Base-by-base conservation (phyloP, 2,113 vertebrate genomes). In the Machaerirhynchus nigripectus region DNA sequence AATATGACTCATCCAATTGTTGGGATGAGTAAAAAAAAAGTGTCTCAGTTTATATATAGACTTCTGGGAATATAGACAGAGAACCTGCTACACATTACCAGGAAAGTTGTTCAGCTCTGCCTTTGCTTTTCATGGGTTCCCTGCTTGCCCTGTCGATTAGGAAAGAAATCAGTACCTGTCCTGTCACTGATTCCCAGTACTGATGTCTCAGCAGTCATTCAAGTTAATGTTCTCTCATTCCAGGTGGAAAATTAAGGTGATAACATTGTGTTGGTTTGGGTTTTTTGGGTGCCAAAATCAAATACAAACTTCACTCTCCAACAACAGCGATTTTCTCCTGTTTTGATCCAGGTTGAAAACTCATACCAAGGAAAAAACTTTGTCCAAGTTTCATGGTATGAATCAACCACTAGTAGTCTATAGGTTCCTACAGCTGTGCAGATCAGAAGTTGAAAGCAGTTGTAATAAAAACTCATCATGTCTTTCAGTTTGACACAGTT, bases 161-260 rank as follows among this genome's bases (percentile, higher is more conserved):
- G 47, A 50, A 28, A 39, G 17, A 61, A 69, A 81, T 21, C 28
- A 42, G 8, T 46, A 46, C 64, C 42, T 84, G 20, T 40, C 9
- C 49, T 69, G 10, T 52, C 53, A 13, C 39, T 56, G n/a, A 61
- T 61, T 61, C 0, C 0, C 49, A 13, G 5, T 65, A 24, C 4
- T 79, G 39, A 8, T 73, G 6, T 69, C 42, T 46, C 27, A 52
- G 31, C 30, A 18, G 39, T 83, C 14, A 13, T 30, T 71, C 55
- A 84, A 59, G 18, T 80, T 65, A 53, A 35, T 39, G 10, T 39
- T 92, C 40, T 87, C 14, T 88, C 17, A 15, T 59, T 91, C 22
- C 47, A 87, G n/a, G 24, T 5, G n/a, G 50, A 84, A 78, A 89
- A 61, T 50, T 30, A 50, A 63, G 27, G 9, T 63, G 64, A 10